Conservation (phyloP, 2,888 invertebrate genomes). For the Baccha elongata region DNA sequence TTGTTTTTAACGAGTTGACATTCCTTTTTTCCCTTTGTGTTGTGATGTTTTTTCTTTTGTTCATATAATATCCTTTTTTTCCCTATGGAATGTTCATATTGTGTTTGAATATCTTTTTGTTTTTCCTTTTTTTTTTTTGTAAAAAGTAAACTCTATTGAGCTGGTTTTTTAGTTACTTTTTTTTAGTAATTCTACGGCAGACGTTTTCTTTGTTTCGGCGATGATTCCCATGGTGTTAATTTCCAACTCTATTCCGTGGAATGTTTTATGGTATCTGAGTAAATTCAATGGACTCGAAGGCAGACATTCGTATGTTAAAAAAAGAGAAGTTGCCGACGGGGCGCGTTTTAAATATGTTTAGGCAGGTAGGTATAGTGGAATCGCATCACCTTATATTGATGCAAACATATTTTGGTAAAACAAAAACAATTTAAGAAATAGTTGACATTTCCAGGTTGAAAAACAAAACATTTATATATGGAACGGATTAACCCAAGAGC, state of each 20-base stretch:
- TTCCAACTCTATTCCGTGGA: conserved; percentile 74
- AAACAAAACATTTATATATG: not conserved
- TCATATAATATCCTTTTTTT: conserved; percentile 44
- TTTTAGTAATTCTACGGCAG: conserved; percentile 38
- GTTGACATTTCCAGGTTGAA: not conserved
- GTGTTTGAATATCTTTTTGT: conserved; percentile 8
- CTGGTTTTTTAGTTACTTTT: conserved; percentile 32
- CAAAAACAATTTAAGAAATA: conserved; percentile 25
- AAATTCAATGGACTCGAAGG: conserved; percentile 63
- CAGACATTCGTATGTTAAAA: conserved; percentile 18
- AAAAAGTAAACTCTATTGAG: conserved; percentile 26
- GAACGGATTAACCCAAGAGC: not conserved
- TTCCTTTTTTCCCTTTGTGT: conserved; percentile 54
- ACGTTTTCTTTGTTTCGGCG: conserved; percentile 64
- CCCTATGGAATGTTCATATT: conserved; percentile 48
- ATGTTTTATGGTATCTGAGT: conserved; percentile 61
- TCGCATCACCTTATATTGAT: conserved; percentile 52
- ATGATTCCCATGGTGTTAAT: conserved; percentile 74
- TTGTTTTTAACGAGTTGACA: conserved; percentile 63
- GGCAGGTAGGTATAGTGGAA: conserved; percentile 45
- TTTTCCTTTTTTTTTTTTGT: conserved; percentile 22
- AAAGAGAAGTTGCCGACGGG: conserved; percentile 19
- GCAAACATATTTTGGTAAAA: conserved; percentile 35
- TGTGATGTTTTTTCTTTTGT: conserved; percentile 20
- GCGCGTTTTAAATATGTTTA: not conserved